These are phyloP conservation scores for Sebastes kiyomatsui DNA, from an alignment of 2,797 vertebrate genomes.

Conservation along the genomic window DNA sequence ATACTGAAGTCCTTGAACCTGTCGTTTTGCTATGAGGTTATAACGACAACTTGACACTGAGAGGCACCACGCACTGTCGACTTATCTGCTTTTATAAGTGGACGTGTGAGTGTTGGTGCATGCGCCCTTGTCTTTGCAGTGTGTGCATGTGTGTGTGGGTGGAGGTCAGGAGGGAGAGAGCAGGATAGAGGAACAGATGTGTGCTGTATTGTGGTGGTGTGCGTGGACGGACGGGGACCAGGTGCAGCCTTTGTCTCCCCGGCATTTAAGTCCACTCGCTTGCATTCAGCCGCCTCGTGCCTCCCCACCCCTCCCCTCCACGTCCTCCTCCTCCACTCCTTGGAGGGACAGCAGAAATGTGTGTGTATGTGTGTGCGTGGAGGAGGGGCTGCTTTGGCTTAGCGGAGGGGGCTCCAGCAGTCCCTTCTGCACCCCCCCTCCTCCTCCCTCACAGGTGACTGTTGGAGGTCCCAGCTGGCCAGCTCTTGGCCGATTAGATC, in stretches of 20 bases:
- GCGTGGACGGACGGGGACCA: constrained; percentile 86
- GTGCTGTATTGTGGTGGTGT: constrained; percentile 85
- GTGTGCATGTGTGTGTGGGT: constrained; percentile 39
- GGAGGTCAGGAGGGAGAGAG: constrained; percentile 73
- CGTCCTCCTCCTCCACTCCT: constrained; percentile 33
- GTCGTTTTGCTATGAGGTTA: constrained; percentile 42
- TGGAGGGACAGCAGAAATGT: constrained; percentile 56
- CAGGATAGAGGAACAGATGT: constrained; percentile 90
- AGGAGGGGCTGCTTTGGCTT: constrained; percentile 60
- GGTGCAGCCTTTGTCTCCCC: constrained; percentile 96
- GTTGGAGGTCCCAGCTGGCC: constrained; percentile 98
- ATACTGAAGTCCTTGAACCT: constrained; percentile 29
- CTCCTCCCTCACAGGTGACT: constrained; percentile 95
- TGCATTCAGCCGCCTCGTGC: constrained; percentile 87
- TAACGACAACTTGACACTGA: constrained; percentile 31
- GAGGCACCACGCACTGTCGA: constrained; percentile 39
- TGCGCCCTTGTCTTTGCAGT: constrained; percentile 19
- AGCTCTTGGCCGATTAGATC: constrained; percentile 95
- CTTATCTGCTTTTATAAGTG: constrained; percentile 48
- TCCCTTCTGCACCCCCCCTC: constrained; percentile 69
- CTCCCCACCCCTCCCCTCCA: constrained; percentile 33
- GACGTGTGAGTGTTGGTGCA: constrained; percentile 16
- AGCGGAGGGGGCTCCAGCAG: constrained; percentile 58
- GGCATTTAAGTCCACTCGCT: constrained; percentile 81
- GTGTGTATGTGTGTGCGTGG: constrained; percentile 39